phyloP scores from a whole-genome alignment of 2,797 vertebrate species.

The Podarcis lilfordi region DNA sequence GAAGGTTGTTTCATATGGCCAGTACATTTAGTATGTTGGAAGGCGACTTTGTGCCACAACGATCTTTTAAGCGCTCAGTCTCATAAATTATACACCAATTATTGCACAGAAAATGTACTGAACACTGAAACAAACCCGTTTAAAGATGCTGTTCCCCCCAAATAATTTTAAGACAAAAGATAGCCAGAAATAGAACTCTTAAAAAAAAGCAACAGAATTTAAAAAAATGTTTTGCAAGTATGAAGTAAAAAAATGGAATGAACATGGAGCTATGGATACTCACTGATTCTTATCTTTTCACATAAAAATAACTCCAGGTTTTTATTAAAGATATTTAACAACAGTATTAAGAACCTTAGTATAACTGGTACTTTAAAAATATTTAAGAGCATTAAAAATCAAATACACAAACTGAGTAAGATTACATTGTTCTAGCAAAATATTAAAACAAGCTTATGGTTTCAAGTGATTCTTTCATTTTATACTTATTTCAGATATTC shows the following conservation, averaged over 20 bases:
- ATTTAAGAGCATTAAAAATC: conserved; percentile 53
- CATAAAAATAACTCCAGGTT: conserved; percentile 94
- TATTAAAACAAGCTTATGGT: conserved; percentile 48
- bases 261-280: conserved; percentile 93
- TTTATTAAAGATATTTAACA: conserved; percentile 90
- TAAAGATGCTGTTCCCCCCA: conserved; percentile 66
- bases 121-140: conserved; percentile 74
- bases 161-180: conserved; percentile 69
- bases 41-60: background rate
- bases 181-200: conserved; percentile 76
- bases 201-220: conserved; percentile 75
- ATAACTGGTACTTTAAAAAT: conserved; percentile 69
- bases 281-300: conserved; percentile 90
- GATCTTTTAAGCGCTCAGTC: background rate
- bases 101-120: conserved; percentile 69
- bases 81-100: conserved; percentile 48
- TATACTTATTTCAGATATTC: conserved; percentile 27
- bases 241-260: conserved; percentile 85
- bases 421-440: conserved; percentile 43
- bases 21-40: conserved; percentile 55
- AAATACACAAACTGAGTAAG: conserved; percentile 57
- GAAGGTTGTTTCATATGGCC: conserved; percentile 70
- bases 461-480: conserved; percentile 17
- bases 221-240: conserved; percentile 74
- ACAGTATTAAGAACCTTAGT: conserved; percentile 72